Evolutionary conservation across 2,888 invertebrate genomes (phyloP).

Genomic region (Lasioglossum malachurum): DNA sequence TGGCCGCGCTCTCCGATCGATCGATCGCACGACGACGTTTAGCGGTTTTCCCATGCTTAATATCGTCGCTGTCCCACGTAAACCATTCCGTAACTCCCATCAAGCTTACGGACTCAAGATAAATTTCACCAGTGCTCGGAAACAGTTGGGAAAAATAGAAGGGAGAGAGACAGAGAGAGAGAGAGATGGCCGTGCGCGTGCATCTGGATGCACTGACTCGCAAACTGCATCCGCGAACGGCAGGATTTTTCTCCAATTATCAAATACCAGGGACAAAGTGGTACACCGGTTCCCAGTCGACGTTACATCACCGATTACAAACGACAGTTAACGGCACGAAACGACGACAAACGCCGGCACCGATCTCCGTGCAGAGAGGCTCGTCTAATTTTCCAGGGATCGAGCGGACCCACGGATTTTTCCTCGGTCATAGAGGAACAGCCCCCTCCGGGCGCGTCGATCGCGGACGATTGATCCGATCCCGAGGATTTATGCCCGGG

Average conservation of each 20-base stretch:
- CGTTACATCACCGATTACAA: conserved; percentile 60
- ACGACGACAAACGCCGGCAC: conserved; percentile 13
- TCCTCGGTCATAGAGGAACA: conserved; percentile 25
- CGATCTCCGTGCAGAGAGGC: conserved; percentile 21
- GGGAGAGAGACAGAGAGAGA: neutral
- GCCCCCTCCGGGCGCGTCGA: conserved; percentile 1
- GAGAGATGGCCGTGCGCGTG: neutral
- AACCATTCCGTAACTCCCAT: neutral
- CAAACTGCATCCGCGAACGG: conserved; percentile 18
- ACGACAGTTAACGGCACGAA: conserved; percentile 64
- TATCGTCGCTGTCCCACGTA: neutral
- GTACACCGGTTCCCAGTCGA: conserved; percentile 23
- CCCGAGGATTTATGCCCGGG: conserved; percentile 62
- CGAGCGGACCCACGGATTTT: conserved; percentile 10
- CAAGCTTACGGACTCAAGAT: neutral
- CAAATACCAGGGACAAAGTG: conserved; percentile 48
- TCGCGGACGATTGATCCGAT: conserved; percentile 16
- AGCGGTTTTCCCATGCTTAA: conserved; percentile 16
- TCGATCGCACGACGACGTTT: conserved; percentile 17
- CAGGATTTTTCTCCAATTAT: conserved; percentile 66
- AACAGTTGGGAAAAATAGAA: neutral
- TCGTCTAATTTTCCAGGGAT: conserved; percentile 59
- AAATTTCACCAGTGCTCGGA: neutral
- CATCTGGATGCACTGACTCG: neutral
- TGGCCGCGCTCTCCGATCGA: conserved; percentile 9